Conservation (phyloP, 2,888 invertebrate genomes). For the Pelosia muscerda region DNA sequence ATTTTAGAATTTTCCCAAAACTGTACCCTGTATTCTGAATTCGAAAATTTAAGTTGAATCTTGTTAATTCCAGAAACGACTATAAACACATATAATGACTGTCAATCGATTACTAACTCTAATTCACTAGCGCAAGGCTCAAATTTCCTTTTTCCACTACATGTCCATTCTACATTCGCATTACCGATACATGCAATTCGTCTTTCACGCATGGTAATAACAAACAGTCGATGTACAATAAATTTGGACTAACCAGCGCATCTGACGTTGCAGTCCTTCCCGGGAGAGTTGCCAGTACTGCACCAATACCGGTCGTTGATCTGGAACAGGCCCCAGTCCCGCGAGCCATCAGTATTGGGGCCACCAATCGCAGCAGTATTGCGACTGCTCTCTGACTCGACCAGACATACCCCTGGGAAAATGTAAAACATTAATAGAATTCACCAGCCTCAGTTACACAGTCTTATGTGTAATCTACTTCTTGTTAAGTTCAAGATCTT, state of each 20-base stretch:
- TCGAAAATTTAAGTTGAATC: too few species aligned
- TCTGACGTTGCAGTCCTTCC: constrained; percentile 72
- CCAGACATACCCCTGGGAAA: constrained; percentile 79
- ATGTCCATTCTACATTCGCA: too few species aligned
- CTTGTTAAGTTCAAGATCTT: not conserved
- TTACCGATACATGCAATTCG: too few species aligned
- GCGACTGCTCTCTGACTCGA: constrained; percentile 79
- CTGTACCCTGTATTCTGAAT: too few species aligned
- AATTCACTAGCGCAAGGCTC: too few species aligned
- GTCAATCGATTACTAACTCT: too few species aligned
- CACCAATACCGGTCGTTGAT: constrained; percentile 79
- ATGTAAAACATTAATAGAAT: not conserved
- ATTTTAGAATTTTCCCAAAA: too few species aligned
- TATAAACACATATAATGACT: too few species aligned
- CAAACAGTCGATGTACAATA: not conserved
- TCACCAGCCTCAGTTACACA: not conserved
- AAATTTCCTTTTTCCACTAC: too few species aligned
- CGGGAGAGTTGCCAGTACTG: constrained; percentile 58
- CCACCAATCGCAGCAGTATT: constrained; percentile 76
- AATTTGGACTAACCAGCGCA: constrained; percentile 53
- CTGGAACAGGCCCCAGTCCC: constrained; percentile 82
- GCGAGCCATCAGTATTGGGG: constrained; percentile 79
- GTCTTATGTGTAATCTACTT: too few species aligned
- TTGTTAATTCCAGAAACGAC: too few species aligned
- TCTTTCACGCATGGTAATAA: too few species aligned